These are phyloP conservation scores for Yponomeuta cagnagella DNA, from an alignment of 2,888 invertebrate genomes.

Conservation along the genomic window DNA sequence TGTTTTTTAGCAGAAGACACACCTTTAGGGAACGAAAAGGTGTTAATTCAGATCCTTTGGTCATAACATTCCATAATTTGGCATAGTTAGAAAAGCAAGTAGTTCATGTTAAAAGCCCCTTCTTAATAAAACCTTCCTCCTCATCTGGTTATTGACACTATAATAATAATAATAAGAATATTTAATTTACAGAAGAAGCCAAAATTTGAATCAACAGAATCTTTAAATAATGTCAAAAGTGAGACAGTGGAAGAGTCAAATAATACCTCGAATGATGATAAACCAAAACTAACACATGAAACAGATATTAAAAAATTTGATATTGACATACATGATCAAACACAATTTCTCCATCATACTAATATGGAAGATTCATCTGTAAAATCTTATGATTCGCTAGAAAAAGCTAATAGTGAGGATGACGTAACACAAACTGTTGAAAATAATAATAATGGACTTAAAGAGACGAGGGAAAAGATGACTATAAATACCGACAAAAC, in stretches of 20 bases:
- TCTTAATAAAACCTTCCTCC: neutral
- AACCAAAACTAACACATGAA: neutral
- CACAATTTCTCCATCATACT: neutral
- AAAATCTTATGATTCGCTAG: neutral
- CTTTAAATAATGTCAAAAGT: neutral
- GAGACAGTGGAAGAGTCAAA: neutral
- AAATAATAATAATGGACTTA: constrained; percentile 3
- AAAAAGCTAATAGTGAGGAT: neutral
- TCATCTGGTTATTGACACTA: neutral
- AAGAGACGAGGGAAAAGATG: constrained; percentile 16
- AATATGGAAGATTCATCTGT: neutral
- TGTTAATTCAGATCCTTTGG: neutral
- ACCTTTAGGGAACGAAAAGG: neutral
- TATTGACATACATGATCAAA: neutral
- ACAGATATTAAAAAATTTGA: neutral
- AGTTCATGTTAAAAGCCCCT: no score
- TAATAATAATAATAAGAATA: no score
- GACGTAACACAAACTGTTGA: neutral
- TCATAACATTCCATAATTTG: no score
- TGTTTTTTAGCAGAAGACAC: no score
- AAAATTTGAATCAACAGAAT: constrained; percentile 27
- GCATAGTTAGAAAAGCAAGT: no score
- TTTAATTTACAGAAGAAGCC: constrained; percentile 39
- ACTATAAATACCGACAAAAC: constrained; percentile 17
- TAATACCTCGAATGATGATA: neutral